These are phyloP conservation scores for Cepaea nemoralis DNA, from an alignment of 1,140 invertebrate species.

Conservation along the genomic window DNA sequence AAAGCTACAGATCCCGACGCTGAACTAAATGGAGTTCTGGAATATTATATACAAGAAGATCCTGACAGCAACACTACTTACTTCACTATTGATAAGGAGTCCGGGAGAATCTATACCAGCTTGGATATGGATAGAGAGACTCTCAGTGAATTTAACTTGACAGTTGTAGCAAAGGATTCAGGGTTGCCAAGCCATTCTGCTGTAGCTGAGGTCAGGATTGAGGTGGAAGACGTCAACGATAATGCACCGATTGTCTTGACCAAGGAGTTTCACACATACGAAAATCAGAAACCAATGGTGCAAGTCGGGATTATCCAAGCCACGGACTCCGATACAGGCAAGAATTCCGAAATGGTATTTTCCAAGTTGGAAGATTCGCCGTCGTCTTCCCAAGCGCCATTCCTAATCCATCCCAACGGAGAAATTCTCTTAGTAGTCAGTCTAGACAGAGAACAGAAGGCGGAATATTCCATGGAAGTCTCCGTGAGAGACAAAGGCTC, in stretches of 20 bases:
- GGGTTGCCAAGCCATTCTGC: constrained; percentile 41
- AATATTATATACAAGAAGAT: background rate
- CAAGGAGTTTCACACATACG: background rate
- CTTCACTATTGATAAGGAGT: constrained; percentile 10
- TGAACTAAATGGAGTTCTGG: background rate
- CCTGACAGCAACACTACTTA: background rate
- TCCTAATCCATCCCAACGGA: constrained; percentile 17
- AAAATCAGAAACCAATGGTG: background rate
- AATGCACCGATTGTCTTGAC: constrained; percentile 67
- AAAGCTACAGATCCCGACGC: background rate
- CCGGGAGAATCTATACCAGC: constrained; percentile 90
- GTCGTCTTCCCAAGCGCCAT: background rate
- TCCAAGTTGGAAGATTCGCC: background rate
- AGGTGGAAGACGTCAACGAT: constrained; percentile 51
- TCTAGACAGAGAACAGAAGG: constrained; percentile 11
- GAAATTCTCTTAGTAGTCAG: background rate
- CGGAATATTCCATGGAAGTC: background rate
- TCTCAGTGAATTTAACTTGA: constrained; percentile 82
- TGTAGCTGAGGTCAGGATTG: constrained; percentile 41
- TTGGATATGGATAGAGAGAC: constrained; percentile 91
- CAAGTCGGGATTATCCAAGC: background rate
- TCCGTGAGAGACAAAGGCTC: constrained; percentile 4
- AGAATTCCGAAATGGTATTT: constrained; percentile 18
- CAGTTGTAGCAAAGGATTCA: constrained; percentile 80
- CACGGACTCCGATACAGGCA: background rate